These are phyloP conservation scores for Calcarius lapponicus DNA, from an alignment of 2,797 vertebrate species.

Conservation along the genomic window DNA sequence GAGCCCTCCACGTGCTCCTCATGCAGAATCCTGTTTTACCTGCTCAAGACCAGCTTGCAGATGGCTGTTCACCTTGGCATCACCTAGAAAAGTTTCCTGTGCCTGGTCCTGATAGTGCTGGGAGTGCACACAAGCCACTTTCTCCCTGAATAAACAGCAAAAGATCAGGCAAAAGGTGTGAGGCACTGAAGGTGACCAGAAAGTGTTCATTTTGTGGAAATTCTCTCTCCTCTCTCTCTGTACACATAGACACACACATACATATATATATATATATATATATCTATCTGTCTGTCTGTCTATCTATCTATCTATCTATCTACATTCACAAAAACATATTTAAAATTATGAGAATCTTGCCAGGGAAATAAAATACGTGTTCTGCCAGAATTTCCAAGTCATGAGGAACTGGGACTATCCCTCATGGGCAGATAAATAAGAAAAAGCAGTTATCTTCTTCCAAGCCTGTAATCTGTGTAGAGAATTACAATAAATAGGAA, in stretches of 20 bases:
- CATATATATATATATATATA: no score
- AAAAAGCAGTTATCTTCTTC: not conserved
- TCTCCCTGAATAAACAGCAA: not conserved
- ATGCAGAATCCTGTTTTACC: not conserved
- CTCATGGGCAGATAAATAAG: not conserved
- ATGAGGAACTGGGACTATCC: not conserved
- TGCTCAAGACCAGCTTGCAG: not conserved
- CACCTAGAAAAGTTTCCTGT: not conserved
- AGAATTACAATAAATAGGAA: not conserved
- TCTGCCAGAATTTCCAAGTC: not conserved
- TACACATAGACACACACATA: not conserved
- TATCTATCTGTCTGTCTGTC: no score
- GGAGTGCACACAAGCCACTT: not conserved
- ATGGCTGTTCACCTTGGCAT: not conserved
- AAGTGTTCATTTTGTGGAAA: not conserved
- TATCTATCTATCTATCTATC: no score
- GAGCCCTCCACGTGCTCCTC: not conserved
- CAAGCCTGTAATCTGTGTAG: not conserved
- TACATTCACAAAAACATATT: not conserved
- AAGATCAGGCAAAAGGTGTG: not conserved
- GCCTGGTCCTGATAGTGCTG: not conserved
- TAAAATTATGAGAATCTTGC: not conserved
- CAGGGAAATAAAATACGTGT: not conserved
- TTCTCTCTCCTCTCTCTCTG: not conserved
- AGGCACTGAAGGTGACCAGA: not conserved